A percentile compares a stretch with the other conserved stretches of the same genome.
Evolutionary conservation across 2,797 vertebrate genomes (phyloP).

Genomic region (Salmo trutta): DNA sequence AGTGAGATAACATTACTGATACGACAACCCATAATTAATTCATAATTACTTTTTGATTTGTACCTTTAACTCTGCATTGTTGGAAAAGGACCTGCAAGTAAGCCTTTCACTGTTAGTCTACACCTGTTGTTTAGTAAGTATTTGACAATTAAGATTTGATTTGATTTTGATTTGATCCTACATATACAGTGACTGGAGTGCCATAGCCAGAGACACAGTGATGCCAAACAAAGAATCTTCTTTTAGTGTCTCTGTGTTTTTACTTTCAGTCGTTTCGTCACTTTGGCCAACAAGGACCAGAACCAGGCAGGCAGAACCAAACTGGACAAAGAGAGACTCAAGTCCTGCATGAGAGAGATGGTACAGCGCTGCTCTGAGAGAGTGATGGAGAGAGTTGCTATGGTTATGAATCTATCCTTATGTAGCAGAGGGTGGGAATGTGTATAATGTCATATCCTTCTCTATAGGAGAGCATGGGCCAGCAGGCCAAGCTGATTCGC

Average conservation of each 20-base stretch:
- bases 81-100: no score
- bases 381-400: neutral
- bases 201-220: neutral
- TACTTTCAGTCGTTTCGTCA: slow-evolving; percentile 82
- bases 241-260: slow-evolving; percentile 1
- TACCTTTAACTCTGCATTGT: no score
- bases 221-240: neutral
- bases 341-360: slow-evolving; percentile 91
- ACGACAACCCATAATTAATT: neutral
- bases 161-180: neutral
- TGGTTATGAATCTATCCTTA: neutral
- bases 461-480: slow-evolving; percentile 90
- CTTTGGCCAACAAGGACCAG: slow-evolving; percentile 89
- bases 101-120: no score
- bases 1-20: slow-evolving; percentile 66
- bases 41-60: no score
- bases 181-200: neutral
- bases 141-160: no score
- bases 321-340: slow-evolving; percentile 90
- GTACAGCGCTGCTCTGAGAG: slow-evolving; percentile 61
- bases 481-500: slow-evolving; percentile 85
- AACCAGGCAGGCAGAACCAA: slow-evolving; percentile 84
- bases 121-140: no score
- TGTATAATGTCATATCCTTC: neutral
- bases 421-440: neutral